A percentile compares a stretch with the other conserved stretches of the same genome.
Evolutionary conservation across 2,797 vertebrate species (phyloP).

Genomic region (Anableps anableps): DNA sequence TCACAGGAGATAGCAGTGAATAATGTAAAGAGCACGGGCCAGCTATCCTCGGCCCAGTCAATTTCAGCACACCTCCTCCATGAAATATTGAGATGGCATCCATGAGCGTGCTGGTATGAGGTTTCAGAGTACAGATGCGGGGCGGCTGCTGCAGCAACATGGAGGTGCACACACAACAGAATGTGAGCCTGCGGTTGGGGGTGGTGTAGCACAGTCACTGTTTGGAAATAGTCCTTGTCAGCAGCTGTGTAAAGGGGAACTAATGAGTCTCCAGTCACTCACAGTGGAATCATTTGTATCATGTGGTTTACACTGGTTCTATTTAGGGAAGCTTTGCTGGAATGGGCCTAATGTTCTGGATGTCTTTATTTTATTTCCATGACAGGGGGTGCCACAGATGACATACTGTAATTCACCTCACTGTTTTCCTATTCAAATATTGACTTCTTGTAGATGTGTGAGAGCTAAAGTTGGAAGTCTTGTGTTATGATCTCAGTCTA

Average conservation of each 20-base stretch:
- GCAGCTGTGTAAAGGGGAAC: slow-evolving; percentile 48
- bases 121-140: slow-evolving; percentile 55
- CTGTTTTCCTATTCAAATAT: not conserved
- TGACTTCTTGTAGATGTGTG: not conserved
- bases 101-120: slow-evolving; percentile 44
- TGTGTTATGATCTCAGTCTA: not conserved
- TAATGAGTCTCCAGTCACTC: slow-evolving; percentile 60
- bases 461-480: not conserved
- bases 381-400: not conserved
- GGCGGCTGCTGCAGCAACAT: slow-evolving; percentile 26
- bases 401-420: not conserved
- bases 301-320: slow-evolving; percentile 38
- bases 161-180: slow-evolving; percentile 18
- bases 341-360: not conserved
- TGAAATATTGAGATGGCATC: slow-evolving; percentile 72
- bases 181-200: slow-evolving; percentile 38
- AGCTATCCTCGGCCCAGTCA: slow-evolving; percentile 46
- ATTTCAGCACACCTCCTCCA: slow-evolving; percentile 53
- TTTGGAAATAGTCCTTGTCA: slow-evolving; percentile 55
- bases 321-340: slow-evolving; percentile 16
- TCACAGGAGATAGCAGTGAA: slow-evolving; percentile 70
- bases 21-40: slow-evolving; percentile 66
- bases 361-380: slow-evolving; percentile 13
- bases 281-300: slow-evolving; percentile 34
- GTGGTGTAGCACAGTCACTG: slow-evolving; percentile 25